Percentiles rank a stretch among this genome's conserved stretches.
phyloP scores from a whole-genome alignment of 2,113 vertebrate species.

The Etia nguti region DNA sequence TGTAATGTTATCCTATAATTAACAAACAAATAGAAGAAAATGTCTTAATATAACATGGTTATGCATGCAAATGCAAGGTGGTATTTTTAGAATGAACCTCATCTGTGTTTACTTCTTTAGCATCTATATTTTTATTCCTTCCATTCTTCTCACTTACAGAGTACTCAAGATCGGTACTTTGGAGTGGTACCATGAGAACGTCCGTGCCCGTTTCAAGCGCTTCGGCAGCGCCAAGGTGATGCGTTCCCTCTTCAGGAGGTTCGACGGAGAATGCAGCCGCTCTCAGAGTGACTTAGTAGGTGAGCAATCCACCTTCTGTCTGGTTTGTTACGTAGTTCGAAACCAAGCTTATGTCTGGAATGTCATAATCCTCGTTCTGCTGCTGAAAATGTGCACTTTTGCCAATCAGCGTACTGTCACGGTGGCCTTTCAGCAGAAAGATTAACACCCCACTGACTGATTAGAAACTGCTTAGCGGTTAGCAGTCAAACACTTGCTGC shows the following conservation, averaged over 20 bases:
- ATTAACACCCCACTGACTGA: background rate
- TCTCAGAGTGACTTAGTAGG: slow-evolving; percentile 55
- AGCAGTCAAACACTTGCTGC: background rate
- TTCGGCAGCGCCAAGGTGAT: slow-evolving; percentile 92
- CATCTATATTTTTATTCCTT: background rate
- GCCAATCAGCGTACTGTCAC: background rate
- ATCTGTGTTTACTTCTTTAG: background rate
- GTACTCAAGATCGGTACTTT: slow-evolving; percentile 83
- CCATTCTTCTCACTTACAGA: slow-evolving; percentile 53
- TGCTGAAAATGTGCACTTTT: background rate
- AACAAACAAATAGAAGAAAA: background rate
- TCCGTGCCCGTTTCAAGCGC: slow-evolving; percentile 83
- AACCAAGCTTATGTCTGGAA: background rate
- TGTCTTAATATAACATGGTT: background rate
- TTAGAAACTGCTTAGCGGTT: background rate
- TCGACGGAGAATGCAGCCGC: slow-evolving; percentile 46
- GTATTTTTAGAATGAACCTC: background rate
- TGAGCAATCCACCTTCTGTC: background rate
- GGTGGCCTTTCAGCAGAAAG: background rate
- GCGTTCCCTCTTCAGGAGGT: slow-evolving; percentile 80
- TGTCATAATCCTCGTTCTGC: background rate
- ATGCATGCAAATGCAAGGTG: background rate
- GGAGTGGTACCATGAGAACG: slow-evolving; percentile 88
- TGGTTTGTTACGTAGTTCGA: background rate
- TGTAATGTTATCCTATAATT: background rate